phyloP scores from a whole-genome alignment of 2,888 invertebrate genomes.

The Lasioglossum pauxillum region DNA sequence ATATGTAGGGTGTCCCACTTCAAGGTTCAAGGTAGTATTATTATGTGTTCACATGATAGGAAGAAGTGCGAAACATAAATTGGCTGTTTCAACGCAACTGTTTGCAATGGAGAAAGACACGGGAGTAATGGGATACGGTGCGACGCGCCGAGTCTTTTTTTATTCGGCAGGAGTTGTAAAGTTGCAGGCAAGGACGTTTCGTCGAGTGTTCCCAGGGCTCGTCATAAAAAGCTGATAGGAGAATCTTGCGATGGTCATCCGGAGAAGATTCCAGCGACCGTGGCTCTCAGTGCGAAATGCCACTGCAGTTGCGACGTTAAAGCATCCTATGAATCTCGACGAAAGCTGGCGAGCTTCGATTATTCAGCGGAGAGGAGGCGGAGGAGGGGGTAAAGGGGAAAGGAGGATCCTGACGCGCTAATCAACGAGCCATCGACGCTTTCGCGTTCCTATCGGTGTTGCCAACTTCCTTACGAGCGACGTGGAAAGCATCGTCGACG shows the following conservation, averaged over 20 bases:
- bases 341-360: constrained; percentile 12
- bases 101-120: background rate
- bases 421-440: constrained; percentile 46
- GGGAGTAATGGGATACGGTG: background rate
- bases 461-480: constrained; percentile 61
- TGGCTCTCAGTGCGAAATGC: background rate
- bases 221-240: constrained; percentile 22
- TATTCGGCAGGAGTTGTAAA: background rate
- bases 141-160: background rate
- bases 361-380: background rate
- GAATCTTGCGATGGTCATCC: background rate
- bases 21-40: background rate
- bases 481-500: constrained; percentile 43
- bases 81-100: no score
- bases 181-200: background rate
- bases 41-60: no score
- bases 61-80: no score
- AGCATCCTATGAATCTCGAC: constrained; percentile 22
- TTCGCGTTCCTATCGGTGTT: constrained; percentile 39
- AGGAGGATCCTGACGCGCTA: constrained; percentile 35
- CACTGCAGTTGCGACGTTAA: constrained; percentile 13
- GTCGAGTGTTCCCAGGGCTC: background rate
- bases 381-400: background rate
- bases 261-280: constrained; percentile 5
- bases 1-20: background rate